Base-by-base conservation (phyloP, 1,140 invertebrate species). In the Drosophila mojavensis region DNA sequence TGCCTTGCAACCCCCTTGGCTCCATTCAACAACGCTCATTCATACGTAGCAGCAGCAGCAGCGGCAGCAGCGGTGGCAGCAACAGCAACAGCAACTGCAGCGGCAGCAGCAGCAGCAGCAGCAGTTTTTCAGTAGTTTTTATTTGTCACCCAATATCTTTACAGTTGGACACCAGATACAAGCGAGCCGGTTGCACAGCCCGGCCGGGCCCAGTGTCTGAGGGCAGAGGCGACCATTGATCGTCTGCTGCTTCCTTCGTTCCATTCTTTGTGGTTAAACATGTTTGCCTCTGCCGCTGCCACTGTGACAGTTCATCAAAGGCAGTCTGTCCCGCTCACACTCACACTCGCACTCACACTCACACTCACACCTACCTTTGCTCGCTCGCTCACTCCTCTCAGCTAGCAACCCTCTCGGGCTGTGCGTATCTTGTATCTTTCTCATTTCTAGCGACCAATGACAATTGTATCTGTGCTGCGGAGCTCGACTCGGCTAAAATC, bases 91-190 rank as follows among this genome's bases (percentile, higher is more conserved):
- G 7, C 30, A 33, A 6, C 30, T 4, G 6, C 30, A 33, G 30
- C 30, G 9, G 7, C 33, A 0, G 33, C 33, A 4, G 36, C 36
- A 11, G 10, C 36, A 39, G 36, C 36, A 13, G 36, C 36, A 39
- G 36, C 36, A 39, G 36, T 88, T 86, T 68, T 90, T 84, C 88
- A 81, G 89, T 91, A 91, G 89, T 91, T 82, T 91, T 91, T 91
- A 91, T 82, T 91, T 91, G 89, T 91, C 89, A 91, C 89, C 84
- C 90, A 91, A 91, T 91, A 91, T 90, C 84, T 81, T 79, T 77
- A 83, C 81, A 89, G 81, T 79, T 83, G 75, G 83, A 91, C 81
- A 91, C 78, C 85, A 90, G 85, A 90, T 86, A 90, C 61, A 68
- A 13, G 17, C 43, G 36, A 58, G 62, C 58, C 28, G 56, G 48